Evolutionary conservation across 1,140 invertebrate genomes (phyloP).

Genomic region (Drusus annulatus): DNA sequence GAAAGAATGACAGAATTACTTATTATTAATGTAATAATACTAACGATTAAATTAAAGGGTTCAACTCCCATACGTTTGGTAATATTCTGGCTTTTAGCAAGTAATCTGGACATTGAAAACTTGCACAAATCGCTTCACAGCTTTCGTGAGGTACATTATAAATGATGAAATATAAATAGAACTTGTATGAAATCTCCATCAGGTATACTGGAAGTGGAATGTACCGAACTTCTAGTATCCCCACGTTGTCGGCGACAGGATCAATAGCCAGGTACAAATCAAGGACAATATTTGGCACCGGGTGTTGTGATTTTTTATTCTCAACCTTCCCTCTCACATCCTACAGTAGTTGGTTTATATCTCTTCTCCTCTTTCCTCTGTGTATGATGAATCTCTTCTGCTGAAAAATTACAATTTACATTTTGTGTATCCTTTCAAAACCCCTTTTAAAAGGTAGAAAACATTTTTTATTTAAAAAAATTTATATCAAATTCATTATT

Average conservation of each 20-base stretch:
- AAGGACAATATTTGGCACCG: conserved; percentile 41
- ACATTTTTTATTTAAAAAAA: neutral
- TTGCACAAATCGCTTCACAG: no score
- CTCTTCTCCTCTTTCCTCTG: neutral
- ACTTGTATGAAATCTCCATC: conserved; percentile 51
- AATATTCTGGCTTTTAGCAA: no score
- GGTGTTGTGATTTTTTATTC: conserved; percentile 27
- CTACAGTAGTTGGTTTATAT: neutral
- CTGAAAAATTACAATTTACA: no score
- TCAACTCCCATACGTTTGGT: no score
- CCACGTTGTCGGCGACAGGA: conserved; percentile 83
- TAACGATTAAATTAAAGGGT: no score
- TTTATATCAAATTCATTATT: no score
- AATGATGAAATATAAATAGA: no score
- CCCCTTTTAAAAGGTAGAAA: neutral
- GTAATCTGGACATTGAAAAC: no score
- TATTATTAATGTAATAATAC: no score
- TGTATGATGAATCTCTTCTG: neutral
- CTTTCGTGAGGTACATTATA: no score
- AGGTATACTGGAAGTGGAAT: conserved; percentile 77
- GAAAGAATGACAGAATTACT: no score
- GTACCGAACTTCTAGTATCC: conserved; percentile 90
- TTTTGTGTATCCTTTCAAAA: neutral
- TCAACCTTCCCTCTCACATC: neutral
- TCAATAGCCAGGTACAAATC: conserved; percentile 82